Evolutionary conservation across 2,797 vertebrate genomes (phyloP), one percentile per base, ranked within the genome.

Genomic region (Tragelaphus eurycerus): DNA sequence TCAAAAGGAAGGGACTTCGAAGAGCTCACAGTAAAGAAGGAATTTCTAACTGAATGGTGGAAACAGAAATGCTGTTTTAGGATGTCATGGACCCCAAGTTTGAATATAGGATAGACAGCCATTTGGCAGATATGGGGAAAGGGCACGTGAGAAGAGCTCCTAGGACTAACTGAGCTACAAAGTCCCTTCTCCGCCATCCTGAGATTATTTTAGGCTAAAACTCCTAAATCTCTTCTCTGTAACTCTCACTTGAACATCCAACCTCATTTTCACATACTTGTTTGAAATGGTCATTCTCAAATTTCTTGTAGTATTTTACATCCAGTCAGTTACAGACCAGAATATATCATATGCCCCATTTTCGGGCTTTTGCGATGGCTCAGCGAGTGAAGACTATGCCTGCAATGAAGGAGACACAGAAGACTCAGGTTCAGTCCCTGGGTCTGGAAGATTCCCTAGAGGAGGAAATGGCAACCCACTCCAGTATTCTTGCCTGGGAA

Each of bases 261-360:
- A 38, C n/a, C 14, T 85, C 67, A 85, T 92, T 96, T 95, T 94
- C 25, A 97, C 88, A 90, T 74, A 62, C 15, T 67, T 86, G 38
- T 86, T 90, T 93, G 78, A 96, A 96, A 93, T 8, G 88, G 48
- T 84, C 21, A 59, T 74, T 60, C 29, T 93, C 48, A 94, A 82
- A 96, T 76, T 95, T 93, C 38, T 85, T 95, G 23, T 60, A 94
- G 17, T 16, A 64, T 82, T 50, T 81, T 87, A 67, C 89, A 96
- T 92, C 46, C 29, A 38, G 88, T 78, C 82, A 94, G 25, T 90
- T 88, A 95, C 95, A 95, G 23, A 89, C 25, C 31, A 87, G 43
- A 95, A 92, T 93, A 82, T 7, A 88, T 85, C 64, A 95, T 82
- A 93, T 90, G 46, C 59, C 83, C 59, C 94, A 95, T 88, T 93